Evolutionary conservation across 2,888 invertebrate genomes (phyloP), one percentile per base, ranked within the genome.

Genomic region (Orthosia cruda): DNA sequence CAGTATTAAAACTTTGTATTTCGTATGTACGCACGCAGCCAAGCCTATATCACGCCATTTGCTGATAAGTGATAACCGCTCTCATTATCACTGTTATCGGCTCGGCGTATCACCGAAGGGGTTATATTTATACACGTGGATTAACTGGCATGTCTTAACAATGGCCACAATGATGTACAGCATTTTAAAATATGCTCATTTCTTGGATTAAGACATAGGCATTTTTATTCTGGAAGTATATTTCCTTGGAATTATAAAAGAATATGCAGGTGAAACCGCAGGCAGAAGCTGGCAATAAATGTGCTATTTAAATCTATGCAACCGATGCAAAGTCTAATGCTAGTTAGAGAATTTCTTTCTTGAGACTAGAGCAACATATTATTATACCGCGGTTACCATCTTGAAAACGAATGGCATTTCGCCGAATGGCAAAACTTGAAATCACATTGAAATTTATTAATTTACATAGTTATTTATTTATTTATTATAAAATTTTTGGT

Each of bases 1-100:
- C 63, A 18, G n/a, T 12, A 67, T 73, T 71, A 71, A 52, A 63
- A 78, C 32, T 75, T 71, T 62, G 57, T 54, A 78, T 70, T 82
- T 73, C 50, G 59, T 67, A 71, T 57, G 63, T 74, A 71, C 79
- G 63, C 75, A 77, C 77, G 54, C 74, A 76, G 23, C 63, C 61
- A 68, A 69, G 74, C 68, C 74, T 78, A 76, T 70, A 83, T 86
- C 89, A 80, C 85, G 81, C 87, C 88, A 88, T 85, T 69, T 59
- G 66, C 80, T 84, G 89, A 89, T 88, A 89, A 88, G 58, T 87
- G 87, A 87, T 88, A 89, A 87, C 73, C 55, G 72, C 63, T 81
- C 77, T 77, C 77, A 76, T 87, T 86, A 89, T 87, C 89, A 71
- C 71, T 77, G 81, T 80, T 89, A 88, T 89, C 87, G 74, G 47